Base-by-base conservation (phyloP, 2,888 invertebrate genomes). In the Schizaphis graminum region DNA sequence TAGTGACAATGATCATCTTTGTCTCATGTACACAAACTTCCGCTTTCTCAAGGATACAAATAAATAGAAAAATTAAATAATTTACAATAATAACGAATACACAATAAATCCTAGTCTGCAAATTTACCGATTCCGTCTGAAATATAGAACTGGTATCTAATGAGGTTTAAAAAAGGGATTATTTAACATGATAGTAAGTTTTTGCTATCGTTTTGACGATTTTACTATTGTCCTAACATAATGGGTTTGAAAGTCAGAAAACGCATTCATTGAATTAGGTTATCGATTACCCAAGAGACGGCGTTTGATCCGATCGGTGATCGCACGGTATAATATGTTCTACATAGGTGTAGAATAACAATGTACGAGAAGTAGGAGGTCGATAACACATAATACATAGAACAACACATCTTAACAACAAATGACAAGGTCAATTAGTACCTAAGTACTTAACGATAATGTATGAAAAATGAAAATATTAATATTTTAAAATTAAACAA, bases 241-340 rank as follows among this genome's bases (percentile, higher is more conserved):
- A 84, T 84, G 47, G 21, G 84, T 85, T 89, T 93, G 89, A 89
- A 89, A 84, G 47, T 89, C 26, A 77, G n/a, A 89, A 85, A 89
- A 35, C 21, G 11, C 67, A 93, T 93, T 93, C 92, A 85, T 89
- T 89, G 26, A 57, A 93, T 57, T 93, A 41, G 47, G 85, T 90
- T 89, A 89, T 56, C n/a, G 89, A 84, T 93, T 89, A 35, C 89
- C 35, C 47, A 93, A 93, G n/a, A 89, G 13, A 85, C 21, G 84
- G 26, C 41, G 44, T 86, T 57, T 56, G 56, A 89, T 47, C 44
- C 77, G 84, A 93, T 84, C 57, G 56, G n/a, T 57, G 57, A 93
- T 85, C 84, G 57, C 93, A 57, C 28, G 28, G 13, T 91, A n/a
- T 86, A 61, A n/a, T 86, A 61, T 67, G 11, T 53, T 53, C 77